These are phyloP conservation scores for Embidobia sp. DNA, from an alignment of 2,888 invertebrate species.

Conservation along the genomic window DNA sequence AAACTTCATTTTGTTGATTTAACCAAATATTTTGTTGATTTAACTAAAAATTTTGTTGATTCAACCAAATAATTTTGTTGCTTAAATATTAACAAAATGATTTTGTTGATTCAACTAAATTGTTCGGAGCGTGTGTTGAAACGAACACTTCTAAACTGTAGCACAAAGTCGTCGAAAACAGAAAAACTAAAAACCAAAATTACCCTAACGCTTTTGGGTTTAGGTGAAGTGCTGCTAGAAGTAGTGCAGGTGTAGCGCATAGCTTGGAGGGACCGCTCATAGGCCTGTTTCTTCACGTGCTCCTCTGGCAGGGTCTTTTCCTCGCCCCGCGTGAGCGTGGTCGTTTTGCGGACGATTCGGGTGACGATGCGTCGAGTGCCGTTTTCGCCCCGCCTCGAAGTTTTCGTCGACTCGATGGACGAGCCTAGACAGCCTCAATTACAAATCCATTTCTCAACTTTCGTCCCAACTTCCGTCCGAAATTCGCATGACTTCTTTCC, in stretches of 20 bases:
- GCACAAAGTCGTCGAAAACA: too few relatives aligned
- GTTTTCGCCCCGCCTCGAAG: conserved; percentile 89
- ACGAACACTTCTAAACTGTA: too few relatives aligned
- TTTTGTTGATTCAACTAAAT: too few relatives aligned
- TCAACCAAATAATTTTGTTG: too few relatives aligned
- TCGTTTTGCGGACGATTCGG: conserved; percentile 93
- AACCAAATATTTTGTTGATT: too few relatives aligned
- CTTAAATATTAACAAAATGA: too few relatives aligned
- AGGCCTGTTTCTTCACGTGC: conserved; percentile 83
- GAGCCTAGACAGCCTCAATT: too few relatives aligned
- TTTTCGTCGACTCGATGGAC: conserved; percentile 91
- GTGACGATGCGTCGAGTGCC: conserved; percentile 93
- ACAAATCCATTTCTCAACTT: too few relatives aligned
- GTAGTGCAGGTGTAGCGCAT: conserved; percentile 69
- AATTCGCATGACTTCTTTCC: conserved; percentile 24
- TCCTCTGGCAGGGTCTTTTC: conserved; percentile 90
- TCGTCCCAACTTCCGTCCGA: not conserved
- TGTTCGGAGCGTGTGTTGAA: too few relatives aligned
- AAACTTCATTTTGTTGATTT: too few relatives aligned
- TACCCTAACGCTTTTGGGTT: conserved; percentile 91
- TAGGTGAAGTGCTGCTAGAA: conserved; percentile 80
- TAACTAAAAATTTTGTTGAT: too few relatives aligned
- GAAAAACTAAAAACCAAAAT: too few relatives aligned
- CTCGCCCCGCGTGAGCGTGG: conserved; percentile 93
- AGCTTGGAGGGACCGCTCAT: conserved; percentile 83